Conservation (phyloP, 1,140 invertebrate species). For the Drosophila nebulosa region DNA sequence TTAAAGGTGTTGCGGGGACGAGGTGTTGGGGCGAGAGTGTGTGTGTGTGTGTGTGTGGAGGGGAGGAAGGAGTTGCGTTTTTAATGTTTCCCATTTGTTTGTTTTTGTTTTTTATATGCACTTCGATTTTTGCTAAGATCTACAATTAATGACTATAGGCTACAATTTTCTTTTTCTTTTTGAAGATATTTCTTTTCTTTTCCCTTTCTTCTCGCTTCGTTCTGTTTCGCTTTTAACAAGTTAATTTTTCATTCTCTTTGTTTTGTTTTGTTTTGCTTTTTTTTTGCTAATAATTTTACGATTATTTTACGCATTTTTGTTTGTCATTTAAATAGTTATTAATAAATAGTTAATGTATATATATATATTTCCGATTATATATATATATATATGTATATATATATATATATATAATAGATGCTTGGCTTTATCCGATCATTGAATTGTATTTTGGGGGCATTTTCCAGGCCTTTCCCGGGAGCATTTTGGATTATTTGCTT, state of each 20-base stretch:
- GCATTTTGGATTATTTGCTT: slow-evolving; percentile 55
- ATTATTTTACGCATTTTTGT: slow-evolving; percentile 51
- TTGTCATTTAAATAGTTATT: slow-evolving; percentile 63
- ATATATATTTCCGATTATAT: neutral
- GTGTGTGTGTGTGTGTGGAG: neutral
- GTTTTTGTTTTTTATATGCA: slow-evolving; percentile 50
- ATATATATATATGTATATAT: slow-evolving; percentile 30
- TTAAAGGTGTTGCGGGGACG: neutral
- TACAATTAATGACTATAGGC: slow-evolving; percentile 76
- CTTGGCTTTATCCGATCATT: slow-evolving; percentile 27
- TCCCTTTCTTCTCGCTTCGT: neutral
- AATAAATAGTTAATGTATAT: slow-evolving; percentile 71
- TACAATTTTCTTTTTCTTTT: slow-evolving; percentile 55
- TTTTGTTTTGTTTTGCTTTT: slow-evolving; percentile 16
- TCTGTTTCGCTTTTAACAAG: slow-evolving; percentile 35
- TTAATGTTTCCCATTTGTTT: neutral
- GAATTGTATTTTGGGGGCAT: slow-evolving; percentile 44
- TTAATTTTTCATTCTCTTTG: slow-evolving; percentile 23
- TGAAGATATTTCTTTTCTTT: slow-evolving; percentile 32
- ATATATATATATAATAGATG: slow-evolving; percentile 11
- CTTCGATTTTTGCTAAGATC: slow-evolving; percentile 76
- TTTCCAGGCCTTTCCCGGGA: slow-evolving; percentile 53
- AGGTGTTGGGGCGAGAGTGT: neutral
- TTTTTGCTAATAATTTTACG: slow-evolving; percentile 64
- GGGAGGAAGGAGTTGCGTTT: slow-evolving; percentile 2